A percentile compares a stretch with the other conserved stretches of the same genome.
phyloP scores from a whole-genome alignment of 2,888 invertebrate species.

The Bursaphelenchus okinawaensis region DNA sequence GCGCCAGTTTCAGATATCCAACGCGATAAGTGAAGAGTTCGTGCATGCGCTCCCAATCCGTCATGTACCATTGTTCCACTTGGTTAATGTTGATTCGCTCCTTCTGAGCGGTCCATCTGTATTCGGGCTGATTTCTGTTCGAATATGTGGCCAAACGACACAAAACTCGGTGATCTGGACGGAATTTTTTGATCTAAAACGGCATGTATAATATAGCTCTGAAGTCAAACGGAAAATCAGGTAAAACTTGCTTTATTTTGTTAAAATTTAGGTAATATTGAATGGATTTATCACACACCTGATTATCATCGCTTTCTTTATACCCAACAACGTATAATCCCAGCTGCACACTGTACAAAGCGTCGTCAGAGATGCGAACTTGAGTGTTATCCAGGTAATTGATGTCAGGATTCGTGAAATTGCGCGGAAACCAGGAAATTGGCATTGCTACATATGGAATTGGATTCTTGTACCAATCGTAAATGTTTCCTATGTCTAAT shows the following conservation, averaged over 20 bases:
- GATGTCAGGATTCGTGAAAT: slow-evolving; percentile 55
- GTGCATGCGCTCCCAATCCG: slow-evolving; percentile 54
- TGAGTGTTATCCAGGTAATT: slow-evolving; percentile 33
- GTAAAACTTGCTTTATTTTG: neutral
- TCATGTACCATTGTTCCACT: slow-evolving; percentile 51
- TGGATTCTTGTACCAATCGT: slow-evolving; percentile 56
- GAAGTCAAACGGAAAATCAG: neutral
- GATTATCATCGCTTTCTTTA: slow-evolving; percentile 50
- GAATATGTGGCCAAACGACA: slow-evolving; percentile 47
- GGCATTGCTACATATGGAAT: slow-evolving; percentile 48
- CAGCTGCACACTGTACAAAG: slow-evolving; percentile 51
- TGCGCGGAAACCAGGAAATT: slow-evolving; percentile 55
- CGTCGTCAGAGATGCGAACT: slow-evolving; percentile 45
- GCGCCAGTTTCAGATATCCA: slow-evolving; percentile 55
- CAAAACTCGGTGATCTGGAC: slow-evolving; percentile 54
- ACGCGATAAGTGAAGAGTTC: slow-evolving; percentile 53
- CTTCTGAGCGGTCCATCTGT: slow-evolving; percentile 52
- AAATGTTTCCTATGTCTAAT: slow-evolving; percentile 53
- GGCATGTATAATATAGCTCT: neutral
- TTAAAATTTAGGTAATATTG: neutral
- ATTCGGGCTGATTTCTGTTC: slow-evolving; percentile 48
- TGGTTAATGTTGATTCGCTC: slow-evolving; percentile 55
- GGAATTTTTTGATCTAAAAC: slow-evolving; percentile 55
- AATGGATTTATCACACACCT: slow-evolving; percentile 20
- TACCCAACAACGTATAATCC: slow-evolving; percentile 56